phyloP scores from a whole-genome alignment of 2,113 vertebrate genomes.

The Falco punctatus region DNA sequence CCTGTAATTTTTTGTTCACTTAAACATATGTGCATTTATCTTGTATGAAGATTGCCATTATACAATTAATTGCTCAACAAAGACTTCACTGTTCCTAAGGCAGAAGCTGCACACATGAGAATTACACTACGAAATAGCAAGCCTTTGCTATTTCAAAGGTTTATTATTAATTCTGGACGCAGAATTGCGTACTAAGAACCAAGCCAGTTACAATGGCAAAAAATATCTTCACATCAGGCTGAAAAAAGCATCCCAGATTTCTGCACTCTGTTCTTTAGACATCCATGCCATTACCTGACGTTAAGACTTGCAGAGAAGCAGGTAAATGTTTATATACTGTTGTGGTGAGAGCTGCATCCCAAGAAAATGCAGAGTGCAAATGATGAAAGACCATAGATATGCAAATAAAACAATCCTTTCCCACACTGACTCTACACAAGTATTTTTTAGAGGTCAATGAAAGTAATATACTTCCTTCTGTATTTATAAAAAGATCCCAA shows the following conservation, averaged over 20 bases:
- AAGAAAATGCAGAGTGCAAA: neutral
- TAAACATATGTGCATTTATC: neutral
- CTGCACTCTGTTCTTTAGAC: neutral
- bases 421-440: neutral
- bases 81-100: neutral
- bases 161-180: neutral
- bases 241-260: neutral
- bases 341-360: neutral
- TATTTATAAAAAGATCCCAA: neutral
- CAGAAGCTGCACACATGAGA: neutral
- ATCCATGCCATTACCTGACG: neutral
- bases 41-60: neutral
- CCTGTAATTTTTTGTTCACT: neutral
- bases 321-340: no score
- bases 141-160: neutral
- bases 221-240: neutral
- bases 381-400: accelerated
- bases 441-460: neutral
- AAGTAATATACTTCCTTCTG: neutral
- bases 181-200: neutral
- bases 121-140: neutral
- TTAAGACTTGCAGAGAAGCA: neutral
- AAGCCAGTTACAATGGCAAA: neutral
- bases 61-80: neutral
- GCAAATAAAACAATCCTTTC: neutral